A percentile compares a stretch with the other conserved stretches of the same genome.
Conservation (phyloP, 2,797 vertebrate genomes). For the Emydoidea blandingii region DNA sequence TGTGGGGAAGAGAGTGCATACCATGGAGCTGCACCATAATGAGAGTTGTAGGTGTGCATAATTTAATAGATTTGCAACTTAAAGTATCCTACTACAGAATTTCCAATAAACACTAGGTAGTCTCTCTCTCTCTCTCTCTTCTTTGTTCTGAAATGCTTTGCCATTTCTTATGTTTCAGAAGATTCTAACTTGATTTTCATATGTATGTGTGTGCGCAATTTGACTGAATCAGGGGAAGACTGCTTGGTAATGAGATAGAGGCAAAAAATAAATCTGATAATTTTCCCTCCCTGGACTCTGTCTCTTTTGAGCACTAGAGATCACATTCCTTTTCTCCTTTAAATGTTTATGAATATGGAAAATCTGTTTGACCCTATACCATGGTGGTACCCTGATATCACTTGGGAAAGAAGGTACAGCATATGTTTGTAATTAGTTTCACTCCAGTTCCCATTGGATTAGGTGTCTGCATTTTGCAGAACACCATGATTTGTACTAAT, state of each 20-base stretch:
- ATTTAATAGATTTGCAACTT: conserved; percentile 53
- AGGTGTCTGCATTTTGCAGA: conserved; percentile 13
- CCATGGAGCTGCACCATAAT: conserved; percentile 24
- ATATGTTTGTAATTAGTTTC: conserved; percentile 9
- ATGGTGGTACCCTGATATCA: conserved; percentile 20
- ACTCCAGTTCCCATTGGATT: not conserved
- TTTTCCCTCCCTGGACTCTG: not conserved
- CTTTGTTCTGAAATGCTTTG: conserved; percentile 18
- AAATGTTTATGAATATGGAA: conserved; percentile 12
- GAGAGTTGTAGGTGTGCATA: conserved; percentile 19
- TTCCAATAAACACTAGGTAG: not conserved
- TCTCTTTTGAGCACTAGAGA: conserved; percentile 20
- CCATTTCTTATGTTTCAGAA: not conserved
- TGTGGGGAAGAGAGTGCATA: conserved; percentile 24
- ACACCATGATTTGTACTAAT: not conserved
- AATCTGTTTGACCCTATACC: conserved; percentile 4
- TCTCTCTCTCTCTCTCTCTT: not conserved
- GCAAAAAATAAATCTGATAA: not conserved
- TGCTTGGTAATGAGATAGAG: not conserved
- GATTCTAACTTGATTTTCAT: conserved; percentile 11
- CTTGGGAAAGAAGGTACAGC: not conserved
- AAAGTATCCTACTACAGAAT: conserved; percentile 49
- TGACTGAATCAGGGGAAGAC: not conserved
- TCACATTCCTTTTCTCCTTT: conserved; percentile 17
- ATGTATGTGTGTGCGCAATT: not conserved